Evolutionary conservation across 2,888 invertebrate genomes (phyloP), one percentile per base, ranked within the genome.

Genomic region (Abscondita cerata): DNA sequence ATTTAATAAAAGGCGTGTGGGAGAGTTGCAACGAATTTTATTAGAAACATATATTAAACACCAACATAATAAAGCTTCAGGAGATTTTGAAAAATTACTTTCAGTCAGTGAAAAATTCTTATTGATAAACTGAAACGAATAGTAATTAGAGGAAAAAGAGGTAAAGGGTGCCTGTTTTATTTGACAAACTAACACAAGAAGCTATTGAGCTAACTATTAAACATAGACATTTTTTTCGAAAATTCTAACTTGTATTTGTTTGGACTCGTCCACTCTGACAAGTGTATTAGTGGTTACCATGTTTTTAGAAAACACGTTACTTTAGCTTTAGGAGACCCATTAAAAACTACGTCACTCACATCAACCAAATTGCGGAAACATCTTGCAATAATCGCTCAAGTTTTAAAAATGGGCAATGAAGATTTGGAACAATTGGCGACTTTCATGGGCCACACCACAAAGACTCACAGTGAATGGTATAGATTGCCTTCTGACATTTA

Each of bases 401-500:
- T 25, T 25, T 25, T 2, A n/a, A 36, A 36, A 12, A 36, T 36
- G n/a, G 11, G 36, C 12, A 36, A 36, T 12, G 36, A 36, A 36
- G 36, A 36, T n/a, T 12, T 36, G 36, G 36, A 36, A 36, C 36
- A 36, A 12, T 36, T 36, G 11, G 36, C 36, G 2, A n/a, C 36
- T 12, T 36, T 36, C 11, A 36, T 36, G 36, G 36, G 36, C 15
- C n/a, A 13, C 33, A 15, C 12, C n/a, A 33, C 36, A 36, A 36
- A 67, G 48, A 67, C 65, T 9, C 64, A 65, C 41, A 13, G 19
- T 6, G 66, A 62, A 50, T 66, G 52, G 55, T 66, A 59, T 19
- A 54, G 62, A 33, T 52, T 68, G 44, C 64, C 64, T 20, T 53
- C 46, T 25, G 68, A 68, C 51, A 52, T 66, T 20, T 68, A 66